Base-by-base conservation (phyloP, 92 coral and sea anemone species). In the Bergia puertoricense region DNA sequence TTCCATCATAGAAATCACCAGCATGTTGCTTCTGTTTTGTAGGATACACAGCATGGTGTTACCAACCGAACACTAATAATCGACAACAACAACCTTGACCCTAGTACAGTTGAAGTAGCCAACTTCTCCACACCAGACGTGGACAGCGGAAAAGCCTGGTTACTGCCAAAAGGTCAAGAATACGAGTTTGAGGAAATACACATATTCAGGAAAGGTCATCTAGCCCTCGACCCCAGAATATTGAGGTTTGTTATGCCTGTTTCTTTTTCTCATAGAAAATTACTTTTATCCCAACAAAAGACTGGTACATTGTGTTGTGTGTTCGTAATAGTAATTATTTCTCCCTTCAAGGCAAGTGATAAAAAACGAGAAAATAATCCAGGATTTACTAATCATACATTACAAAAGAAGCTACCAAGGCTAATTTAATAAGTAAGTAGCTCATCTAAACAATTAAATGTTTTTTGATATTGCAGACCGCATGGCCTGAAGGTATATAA, bases 11-110 rank as follows among this genome's bases (percentile, higher is more conserved):
- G 30, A 46, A 22, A 36, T 18, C 71, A 38, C 51, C 80, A 62
- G 16, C 44, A 44, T 43, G 30, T 45, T 10, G 4, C 20, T 46
- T 68, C 54, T 39, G 80, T 43, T 10, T 82, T 72, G 6, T 66
- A 93, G 95, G 95, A 93, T 77, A 89, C 86, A n/a, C 95, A 93
- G 46, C 93, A 86, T 89, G 95, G 93, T 22, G 91, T 93, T 23
- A 41, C 85, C 8, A 93, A 93, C 85, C 89, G 95, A 57, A 91
- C 95, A 4, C 86, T 93, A 36, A 93, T 93, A 15, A 85, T 93
- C 88, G 95, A 93, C 85, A 93, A 89, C 76, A 91, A 91, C 88
- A 91, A 91, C 79, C 93, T 85, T 48, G 76, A 77, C 42, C 85
- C 91, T 0, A 81, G 88, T 15, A 75, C 90, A 7, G 81, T 48